Base-by-base conservation (phyloP, 2,888 invertebrate species). In the Cephus rjabovi region DNA sequence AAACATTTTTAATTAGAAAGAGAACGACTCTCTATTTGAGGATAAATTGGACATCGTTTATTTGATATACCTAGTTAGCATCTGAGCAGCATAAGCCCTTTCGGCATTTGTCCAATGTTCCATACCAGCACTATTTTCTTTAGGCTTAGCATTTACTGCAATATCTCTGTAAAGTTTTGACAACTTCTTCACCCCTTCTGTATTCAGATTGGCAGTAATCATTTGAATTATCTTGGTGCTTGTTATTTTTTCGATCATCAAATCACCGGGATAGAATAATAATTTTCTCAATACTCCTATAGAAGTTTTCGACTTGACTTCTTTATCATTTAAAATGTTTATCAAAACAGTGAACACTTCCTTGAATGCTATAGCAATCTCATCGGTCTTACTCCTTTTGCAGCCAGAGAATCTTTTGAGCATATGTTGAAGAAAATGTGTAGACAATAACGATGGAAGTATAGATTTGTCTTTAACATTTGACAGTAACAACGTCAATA, bases 221-320 rank as follows among this genome's bases (percentile, higher is more conserved):
- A 94, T 93, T 87, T 95, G 95, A 0, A 95, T 91, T 74, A 95
- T 89, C 84, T 94, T 94, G 23, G 94, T 94, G 15, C 94, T 94
- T 33, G 95, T 95, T 40, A 94, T 94, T 91, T 95, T 95, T 86
- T 96, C 95, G 81, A 96, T 95, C 90, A 95, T 94, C 80, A 96
- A 94, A 86, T 95, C 94, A 4, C 96, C 96, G 0, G 96, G 95
- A 87, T 94, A 92, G 73, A 95, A 93, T 12, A 96, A 92, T 1
- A 96, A 89, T 85, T 94, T 95, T 78, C 94, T 94, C 69, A 96
- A 89, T 6, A 94, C 92, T 12, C 92, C 92, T 2, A 96, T 92
- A 89, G 94, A 94, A 1, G 93, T 92, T 83, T 92, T 92, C 68
- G 92, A 92, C 40, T 92, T 91, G 11, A 94, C 92, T 71, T 92